phyloP scores from a whole-genome alignment of 2,113 vertebrate genomes.

The Brachypodius melanocephalos region DNA sequence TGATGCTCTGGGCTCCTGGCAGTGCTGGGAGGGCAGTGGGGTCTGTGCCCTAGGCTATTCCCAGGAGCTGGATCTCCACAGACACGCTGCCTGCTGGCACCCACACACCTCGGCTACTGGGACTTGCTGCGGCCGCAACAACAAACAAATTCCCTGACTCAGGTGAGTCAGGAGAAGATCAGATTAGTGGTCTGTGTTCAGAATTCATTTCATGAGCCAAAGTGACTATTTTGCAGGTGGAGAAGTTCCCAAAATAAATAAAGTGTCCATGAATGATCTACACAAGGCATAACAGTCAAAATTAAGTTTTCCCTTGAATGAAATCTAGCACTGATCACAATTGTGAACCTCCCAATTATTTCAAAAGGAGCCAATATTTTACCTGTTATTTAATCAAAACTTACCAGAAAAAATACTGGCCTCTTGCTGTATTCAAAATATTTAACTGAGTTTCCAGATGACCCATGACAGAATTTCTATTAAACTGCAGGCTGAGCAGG shows the following conservation, averaged over 20 bases:
- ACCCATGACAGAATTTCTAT: neutral
- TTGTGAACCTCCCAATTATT: neutral
- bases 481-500: neutral
- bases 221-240: neutral
- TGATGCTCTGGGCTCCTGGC: neutral
- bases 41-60: neutral
- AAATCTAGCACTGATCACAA: neutral
- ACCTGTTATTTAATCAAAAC: neutral
- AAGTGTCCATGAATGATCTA: neutral
- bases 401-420: neutral
- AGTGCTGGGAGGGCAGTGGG: neutral
- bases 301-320: neutral
- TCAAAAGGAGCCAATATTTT: neutral
- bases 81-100: neutral
- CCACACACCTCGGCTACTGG: rapidly evolving
- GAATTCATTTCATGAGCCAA: neutral
- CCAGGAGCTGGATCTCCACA: rapidly evolving
- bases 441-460: neutral
- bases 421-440: neutral
- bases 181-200: neutral
- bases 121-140: rapidly evolving
- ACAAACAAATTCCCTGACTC: neutral
- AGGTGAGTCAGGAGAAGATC: neutral
- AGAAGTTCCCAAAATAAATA: neutral
- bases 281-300: neutral